These are phyloP conservation scores for Larimichthys crocea DNA, from an alignment of 2,113 vertebrate genomes.

Conservation along the genomic window DNA sequence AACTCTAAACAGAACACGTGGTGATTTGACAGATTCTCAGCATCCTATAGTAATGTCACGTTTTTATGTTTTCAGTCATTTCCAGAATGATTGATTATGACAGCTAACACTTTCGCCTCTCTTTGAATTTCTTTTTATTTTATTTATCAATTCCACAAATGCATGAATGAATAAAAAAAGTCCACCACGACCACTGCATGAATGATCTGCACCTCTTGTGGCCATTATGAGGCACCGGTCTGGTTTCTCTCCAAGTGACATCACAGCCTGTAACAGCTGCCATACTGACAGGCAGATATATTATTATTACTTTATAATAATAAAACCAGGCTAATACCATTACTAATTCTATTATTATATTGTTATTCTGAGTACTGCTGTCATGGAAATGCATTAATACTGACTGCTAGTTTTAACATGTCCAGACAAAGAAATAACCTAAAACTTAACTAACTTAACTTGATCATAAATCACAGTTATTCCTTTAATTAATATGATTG, in stretches of 20 bases:
- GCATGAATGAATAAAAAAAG: not conserved
- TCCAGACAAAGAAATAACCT: not conserved
- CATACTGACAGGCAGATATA: not conserved
- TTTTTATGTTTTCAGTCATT: not conserved
- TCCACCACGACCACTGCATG: not conserved
- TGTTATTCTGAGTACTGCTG: not conserved
- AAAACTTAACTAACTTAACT: not conserved
- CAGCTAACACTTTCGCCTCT: not conserved
- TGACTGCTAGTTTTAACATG: not conserved
- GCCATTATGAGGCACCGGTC: not conserved
- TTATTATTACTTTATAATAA: no score
- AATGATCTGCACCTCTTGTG: not conserved
- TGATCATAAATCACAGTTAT: not conserved
- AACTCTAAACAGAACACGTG: not conserved
- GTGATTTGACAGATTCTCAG: not conserved
- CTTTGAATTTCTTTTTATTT: not conserved
- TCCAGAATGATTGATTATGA: not conserved
- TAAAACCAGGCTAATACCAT: no score
- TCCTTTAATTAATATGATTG: not conserved
- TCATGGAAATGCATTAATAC: not conserved
- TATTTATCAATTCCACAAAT: conserved; percentile 8
- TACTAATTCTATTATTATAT: no score
- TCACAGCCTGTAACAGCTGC: not conserved
- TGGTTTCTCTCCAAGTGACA: not conserved
- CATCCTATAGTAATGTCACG: not conserved